Conservation (phyloP, 2,113 vertebrate genomes). For the Coryphaenoides rupestris region DNA sequence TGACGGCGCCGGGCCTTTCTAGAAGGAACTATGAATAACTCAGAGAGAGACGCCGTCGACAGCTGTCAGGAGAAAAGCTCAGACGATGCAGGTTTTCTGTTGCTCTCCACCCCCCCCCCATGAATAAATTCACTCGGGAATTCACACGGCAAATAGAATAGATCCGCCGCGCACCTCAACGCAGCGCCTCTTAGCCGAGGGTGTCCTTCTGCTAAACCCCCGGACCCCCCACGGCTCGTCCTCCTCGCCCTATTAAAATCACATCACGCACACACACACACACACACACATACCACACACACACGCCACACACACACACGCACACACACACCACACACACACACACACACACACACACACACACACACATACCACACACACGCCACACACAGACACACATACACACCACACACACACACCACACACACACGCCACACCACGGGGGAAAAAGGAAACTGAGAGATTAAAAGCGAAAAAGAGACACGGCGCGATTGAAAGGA, state of each 20-base stretch:
- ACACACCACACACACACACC: too few relatives aligned
- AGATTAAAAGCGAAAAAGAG: background rate
- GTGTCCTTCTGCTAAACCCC: conserved; percentile 6
- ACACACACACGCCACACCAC: too few relatives aligned
- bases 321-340: too few relatives aligned
- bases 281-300: too few relatives aligned
- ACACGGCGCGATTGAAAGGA: conserved; percentile 4
- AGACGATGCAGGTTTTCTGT: conserved; percentile 38
- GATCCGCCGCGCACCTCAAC: conserved; percentile 63
- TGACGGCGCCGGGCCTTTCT: conserved; percentile 37
- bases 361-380: too few relatives aligned
- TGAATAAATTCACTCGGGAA: conserved; percentile 64
- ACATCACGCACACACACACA: too few relatives aligned
- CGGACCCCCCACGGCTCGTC: too few relatives aligned
- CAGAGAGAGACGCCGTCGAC: conserved; percentile 32
- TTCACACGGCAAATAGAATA: conserved; percentile 33
- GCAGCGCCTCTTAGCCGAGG: conserved; percentile 31
- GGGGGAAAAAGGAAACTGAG: too few relatives aligned
- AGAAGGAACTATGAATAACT: conserved; percentile 54
- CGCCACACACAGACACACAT: too few relatives aligned
- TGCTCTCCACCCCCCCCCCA: conserved; percentile 31
- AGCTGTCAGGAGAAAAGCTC: conserved; percentile 38
- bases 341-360: too few relatives aligned
- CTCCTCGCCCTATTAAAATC: too few relatives aligned
- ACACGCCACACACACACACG: too few relatives aligned